phyloP scores from a whole-genome alignment of 2,113 vertebrate genomes.

The Kryptolebias marmoratus region DNA sequence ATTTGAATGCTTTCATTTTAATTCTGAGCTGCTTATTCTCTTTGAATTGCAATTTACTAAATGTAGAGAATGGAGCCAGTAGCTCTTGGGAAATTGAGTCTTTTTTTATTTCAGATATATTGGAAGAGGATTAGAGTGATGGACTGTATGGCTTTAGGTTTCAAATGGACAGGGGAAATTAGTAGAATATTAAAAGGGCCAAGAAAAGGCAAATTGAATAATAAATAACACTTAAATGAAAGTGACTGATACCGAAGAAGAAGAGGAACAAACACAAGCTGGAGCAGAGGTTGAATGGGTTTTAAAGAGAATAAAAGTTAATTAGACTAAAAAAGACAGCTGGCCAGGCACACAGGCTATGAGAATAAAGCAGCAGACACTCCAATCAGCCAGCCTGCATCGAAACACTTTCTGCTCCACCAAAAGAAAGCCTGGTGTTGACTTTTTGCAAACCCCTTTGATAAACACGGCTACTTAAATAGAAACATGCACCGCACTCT shows the following conservation, averaged over 20 bases:
- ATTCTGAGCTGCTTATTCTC: constrained; percentile 11
- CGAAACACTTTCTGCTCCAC: constrained; percentile 25
- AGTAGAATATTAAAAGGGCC: constrained; percentile 22
- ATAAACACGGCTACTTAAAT: constrained; percentile 65
- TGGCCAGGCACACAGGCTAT: constrained; percentile 13
- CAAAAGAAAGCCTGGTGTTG: constrained; percentile 40
- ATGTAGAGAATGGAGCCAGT: constrained; percentile 28
- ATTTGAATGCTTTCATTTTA: constrained; percentile 36
- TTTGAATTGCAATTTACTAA: constrained; percentile 57
- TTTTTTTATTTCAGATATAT: no score
- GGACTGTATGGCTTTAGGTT: constrained; percentile 46
- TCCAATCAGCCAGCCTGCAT: constrained; percentile 24
- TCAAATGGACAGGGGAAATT: constrained; percentile 45
- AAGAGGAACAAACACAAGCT: not conserved
- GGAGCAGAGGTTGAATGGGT: not conserved
- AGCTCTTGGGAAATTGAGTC: constrained; percentile 20
- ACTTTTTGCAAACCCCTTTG: constrained; percentile 45
- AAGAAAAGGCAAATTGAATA: constrained; percentile 25
- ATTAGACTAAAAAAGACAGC: constrained; percentile 5
- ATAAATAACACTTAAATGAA: constrained; percentile 9
- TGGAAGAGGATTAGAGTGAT: constrained; percentile 17
- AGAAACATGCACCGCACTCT: constrained; percentile 45
- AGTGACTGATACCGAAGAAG: not conserved
- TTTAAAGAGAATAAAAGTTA: not conserved
- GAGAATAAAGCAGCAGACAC: constrained; percentile 13